Conservation (phyloP, 1,140 invertebrate genomes). For the Lasaia peninsularis region DNA sequence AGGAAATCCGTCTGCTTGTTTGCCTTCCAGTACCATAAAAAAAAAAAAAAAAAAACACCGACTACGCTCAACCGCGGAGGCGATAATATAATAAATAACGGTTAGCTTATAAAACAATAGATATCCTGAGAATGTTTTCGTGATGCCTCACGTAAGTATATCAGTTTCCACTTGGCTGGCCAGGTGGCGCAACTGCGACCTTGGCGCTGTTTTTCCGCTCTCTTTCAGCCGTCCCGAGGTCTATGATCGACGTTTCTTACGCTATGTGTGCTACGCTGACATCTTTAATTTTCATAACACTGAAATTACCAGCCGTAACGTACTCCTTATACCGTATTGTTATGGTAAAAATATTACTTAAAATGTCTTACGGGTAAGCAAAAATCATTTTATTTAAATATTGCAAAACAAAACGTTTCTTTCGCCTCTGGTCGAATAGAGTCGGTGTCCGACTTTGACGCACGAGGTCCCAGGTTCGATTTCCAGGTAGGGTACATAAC, state of each 20-base stretch:
- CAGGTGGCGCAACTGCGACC: conserved; percentile 62
- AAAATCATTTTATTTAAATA: too few species aligned
- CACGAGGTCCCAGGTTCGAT: too few species aligned
- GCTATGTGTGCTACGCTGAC: conserved; percentile 27
- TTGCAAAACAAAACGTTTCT: too few species aligned
- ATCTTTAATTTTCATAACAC: conserved; percentile 32
- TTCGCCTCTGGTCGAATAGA: too few species aligned
- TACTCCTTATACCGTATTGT: background rate
- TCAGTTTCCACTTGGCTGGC: conserved; percentile 56
- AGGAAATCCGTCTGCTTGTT: too few species aligned
- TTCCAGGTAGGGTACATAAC: too few species aligned
- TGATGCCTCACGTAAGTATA: conserved; percentile 9
- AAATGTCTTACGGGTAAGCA: background rate
- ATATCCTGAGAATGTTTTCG: conserved; percentile 8
- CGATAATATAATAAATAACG: background rate
- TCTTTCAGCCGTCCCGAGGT: conserved; percentile 63
- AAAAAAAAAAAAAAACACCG: too few species aligned
- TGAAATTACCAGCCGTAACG: background rate
- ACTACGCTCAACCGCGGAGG: too few species aligned
- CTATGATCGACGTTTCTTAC: conserved; percentile 43
- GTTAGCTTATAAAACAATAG: background rate
- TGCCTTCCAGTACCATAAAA: too few species aligned
- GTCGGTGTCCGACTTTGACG: too few species aligned
- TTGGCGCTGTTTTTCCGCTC: conserved; percentile 72
- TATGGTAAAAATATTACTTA: background rate